phyloP scores from a whole-genome alignment of 2,113 vertebrate species.

The Gallinago paraguaiae region DNA sequence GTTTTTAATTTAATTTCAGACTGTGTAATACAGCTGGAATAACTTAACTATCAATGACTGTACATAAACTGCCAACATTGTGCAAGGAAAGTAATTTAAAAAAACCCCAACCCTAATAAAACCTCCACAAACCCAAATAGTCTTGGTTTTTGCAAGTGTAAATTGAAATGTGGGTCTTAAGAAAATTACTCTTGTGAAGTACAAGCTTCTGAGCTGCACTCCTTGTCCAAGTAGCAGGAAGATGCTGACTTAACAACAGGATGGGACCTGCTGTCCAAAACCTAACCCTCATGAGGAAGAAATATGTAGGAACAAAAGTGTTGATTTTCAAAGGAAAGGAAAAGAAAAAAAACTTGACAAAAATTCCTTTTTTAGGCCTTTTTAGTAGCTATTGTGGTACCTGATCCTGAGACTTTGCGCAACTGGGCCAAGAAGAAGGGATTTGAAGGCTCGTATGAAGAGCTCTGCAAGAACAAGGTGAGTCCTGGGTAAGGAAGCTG shows the following conservation, averaged over 20 bases:
- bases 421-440: slow-evolving; percentile 88
- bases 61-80: neutral
- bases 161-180: neutral
- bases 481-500: neutral
- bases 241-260: neutral
- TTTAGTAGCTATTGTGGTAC: slow-evolving; percentile 88
- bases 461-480: slow-evolving; percentile 89
- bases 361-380: slow-evolving; percentile 79
- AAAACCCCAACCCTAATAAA: neutral
- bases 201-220: neutral
- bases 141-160: neutral
- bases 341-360: neutral
- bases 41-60: neutral
- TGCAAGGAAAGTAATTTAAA: neutral
- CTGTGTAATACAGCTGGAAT: neutral
- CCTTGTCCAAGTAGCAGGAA: neutral
- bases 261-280: neutral
- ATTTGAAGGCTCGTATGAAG: slow-evolving; percentile 82
- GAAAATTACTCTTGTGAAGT: neutral
- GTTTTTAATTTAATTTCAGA: neutral
- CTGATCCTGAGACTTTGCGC: slow-evolving; percentile 85
- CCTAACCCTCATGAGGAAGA: neutral
- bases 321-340: neutral
- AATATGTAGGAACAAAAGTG: neutral
- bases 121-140: neutral